A percentile compares a stretch with the other conserved stretches of the same genome.
These are phyloP conservation scores for Rhincodon typus DNA, from an alignment of 2,797 vertebrate species.

Conservation along the genomic window DNA sequence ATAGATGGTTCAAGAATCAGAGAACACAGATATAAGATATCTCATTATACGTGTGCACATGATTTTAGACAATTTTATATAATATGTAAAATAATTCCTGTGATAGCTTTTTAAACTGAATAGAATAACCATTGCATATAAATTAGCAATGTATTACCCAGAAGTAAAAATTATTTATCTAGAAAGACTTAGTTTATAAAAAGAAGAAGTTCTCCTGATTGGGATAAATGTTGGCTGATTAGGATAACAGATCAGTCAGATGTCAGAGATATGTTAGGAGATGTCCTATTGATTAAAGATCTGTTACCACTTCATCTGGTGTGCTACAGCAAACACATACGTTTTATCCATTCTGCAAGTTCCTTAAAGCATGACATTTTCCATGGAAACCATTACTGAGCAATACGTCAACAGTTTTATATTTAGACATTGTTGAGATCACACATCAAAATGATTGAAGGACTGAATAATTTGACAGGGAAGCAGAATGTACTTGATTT, in stretches of 20 bases:
- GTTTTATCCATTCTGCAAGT: background rate
- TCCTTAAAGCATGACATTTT: background rate
- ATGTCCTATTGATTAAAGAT: background rate
- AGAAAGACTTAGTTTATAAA: background rate
- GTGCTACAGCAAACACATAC: background rate
- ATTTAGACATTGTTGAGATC: background rate
- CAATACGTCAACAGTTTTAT: background rate
- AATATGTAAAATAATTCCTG: background rate
- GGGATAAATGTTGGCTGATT: background rate
- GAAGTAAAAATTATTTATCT: background rate
- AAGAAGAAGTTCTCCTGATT: background rate
- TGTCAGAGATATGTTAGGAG: background rate
- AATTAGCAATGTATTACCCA: background rate
- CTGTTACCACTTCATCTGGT: background rate
- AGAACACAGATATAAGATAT: too few species aligned
- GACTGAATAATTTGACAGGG: background rate
- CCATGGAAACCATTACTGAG: background rate
- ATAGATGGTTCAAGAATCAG: background rate
- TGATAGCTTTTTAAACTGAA: background rate
- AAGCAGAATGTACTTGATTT: background rate
- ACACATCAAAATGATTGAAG: background rate
- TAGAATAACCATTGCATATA: background rate
- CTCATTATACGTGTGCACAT: background rate
- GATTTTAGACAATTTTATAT: background rate
- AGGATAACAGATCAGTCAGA: background rate